Percentiles rank a stretch among this genome's conserved stretches.
Evolutionary conservation across 2,888 invertebrate genomes (phyloP).

Genomic region (Aspidiotus rigidus): DNA sequence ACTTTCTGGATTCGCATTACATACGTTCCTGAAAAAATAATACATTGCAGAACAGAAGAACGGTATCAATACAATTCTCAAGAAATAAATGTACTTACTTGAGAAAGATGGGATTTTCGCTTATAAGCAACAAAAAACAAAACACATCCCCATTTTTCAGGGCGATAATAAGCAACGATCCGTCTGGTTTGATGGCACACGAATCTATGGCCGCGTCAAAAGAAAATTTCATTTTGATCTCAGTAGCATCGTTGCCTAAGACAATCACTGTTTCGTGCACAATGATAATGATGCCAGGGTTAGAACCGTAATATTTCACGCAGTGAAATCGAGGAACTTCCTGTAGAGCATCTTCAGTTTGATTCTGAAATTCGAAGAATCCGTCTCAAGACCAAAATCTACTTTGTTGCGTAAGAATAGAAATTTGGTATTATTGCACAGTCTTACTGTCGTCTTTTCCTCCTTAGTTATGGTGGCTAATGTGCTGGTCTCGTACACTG

Average conservation of each 20-base stretch:
- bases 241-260: conserved; percentile 35
- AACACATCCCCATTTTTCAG: conserved; percentile 40
- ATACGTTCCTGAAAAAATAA: conserved; percentile 7
- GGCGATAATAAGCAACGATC: conserved; percentile 40
- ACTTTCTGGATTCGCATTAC: conserved; percentile 3
- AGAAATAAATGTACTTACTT: conserved; percentile 38
- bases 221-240: conserved; percentile 40
- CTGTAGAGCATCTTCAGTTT: neutral
- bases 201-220: conserved; percentile 41
- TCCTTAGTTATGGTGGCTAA: conserved; percentile 43
- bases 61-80: neutral
- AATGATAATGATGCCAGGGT: conserved; percentile 6
- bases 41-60: neutral
- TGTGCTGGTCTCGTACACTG: conserved; percentile 47
- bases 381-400: neutral
- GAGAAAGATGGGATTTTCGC: conserved; percentile 39
- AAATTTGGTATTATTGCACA: neutral
- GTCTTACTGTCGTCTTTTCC: neutral
- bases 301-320: conserved; percentile 7
- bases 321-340: conserved; percentile 13
- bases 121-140: conserved; percentile 40
- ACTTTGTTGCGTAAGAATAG: neutral
- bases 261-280: conserved; percentile 9
- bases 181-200: conserved; percentile 41
- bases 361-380: neutral